phyloP scores from a whole-genome alignment of 2,797 vertebrate species.

The Mionectes olivaceus region DNA sequence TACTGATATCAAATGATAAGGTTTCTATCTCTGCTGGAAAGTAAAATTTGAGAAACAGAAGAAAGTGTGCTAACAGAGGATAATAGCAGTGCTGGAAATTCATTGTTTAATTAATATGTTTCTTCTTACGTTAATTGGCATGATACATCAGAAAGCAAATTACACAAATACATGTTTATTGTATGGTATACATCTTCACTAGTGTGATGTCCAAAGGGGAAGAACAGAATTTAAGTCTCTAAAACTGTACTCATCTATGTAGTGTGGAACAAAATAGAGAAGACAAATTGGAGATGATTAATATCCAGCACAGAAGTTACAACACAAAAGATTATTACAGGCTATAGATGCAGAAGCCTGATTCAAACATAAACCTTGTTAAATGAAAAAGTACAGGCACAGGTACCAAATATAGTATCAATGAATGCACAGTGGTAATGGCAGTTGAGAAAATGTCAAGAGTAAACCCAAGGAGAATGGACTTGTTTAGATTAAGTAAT shows the following conservation, averaged over 20 bases:
- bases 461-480: neutral
- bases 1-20: neutral
- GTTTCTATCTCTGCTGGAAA: constrained; percentile 24
- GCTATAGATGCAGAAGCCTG: neutral
- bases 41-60: neutral
- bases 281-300: neutral
- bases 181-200: neutral
- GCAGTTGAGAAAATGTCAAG: neutral
- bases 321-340: neutral
- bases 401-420: neutral
- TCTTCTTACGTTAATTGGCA: neutral
- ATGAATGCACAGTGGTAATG: neutral
- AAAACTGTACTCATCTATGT: neutral
- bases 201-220: neutral
- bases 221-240: neutral
- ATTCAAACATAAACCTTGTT: neutral
- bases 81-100: constrained; percentile 1
- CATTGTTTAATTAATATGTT: constrained; percentile 25
- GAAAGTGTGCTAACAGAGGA: neutral
- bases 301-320: neutral
- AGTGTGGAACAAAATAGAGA: neutral
- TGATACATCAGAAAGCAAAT: neutral
- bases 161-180: neutral
- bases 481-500: neutral
- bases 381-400: neutral